Evolutionary conservation across 2,797 vertebrate species (phyloP).

Genomic region (Streptopelia turtur): DNA sequence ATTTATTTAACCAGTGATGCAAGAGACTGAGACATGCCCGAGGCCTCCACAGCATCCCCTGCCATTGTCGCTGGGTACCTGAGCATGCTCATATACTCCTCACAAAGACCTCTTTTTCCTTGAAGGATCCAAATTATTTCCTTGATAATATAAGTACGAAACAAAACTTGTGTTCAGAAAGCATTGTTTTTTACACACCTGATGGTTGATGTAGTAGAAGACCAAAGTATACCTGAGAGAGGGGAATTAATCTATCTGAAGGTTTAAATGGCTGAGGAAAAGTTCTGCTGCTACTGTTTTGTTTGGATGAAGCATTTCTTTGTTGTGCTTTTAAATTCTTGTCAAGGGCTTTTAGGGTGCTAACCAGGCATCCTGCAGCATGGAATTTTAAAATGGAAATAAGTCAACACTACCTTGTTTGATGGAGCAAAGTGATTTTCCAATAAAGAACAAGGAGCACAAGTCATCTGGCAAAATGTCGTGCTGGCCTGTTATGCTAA

Average conservation of each 20-base stretch:
- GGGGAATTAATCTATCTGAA: neutral
- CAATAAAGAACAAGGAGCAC: neutral
- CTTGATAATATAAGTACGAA: neutral
- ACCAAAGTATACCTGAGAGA: neutral
- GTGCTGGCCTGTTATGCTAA: neutral
- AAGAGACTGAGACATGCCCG: slow-evolving; percentile 5
- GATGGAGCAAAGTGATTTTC: neutral
- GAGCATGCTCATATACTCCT: neutral
- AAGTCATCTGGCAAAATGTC: neutral
- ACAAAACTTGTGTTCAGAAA: neutral
- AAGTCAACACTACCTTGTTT: neutral
- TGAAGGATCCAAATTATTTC: neutral
- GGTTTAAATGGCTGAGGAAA: neutral
- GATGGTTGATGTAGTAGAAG: neutral
- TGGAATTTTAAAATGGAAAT: neutral
- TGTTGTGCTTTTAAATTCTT: slow-evolving; percentile 5
- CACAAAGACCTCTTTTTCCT: neutral
- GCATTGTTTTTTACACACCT: neutral
- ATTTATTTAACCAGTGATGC: slow-evolving; percentile 3
- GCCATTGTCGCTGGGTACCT: neutral
- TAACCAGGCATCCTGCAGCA: neutral
- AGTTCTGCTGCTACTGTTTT: neutral
- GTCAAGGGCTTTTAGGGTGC: neutral
- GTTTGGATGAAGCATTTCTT: neutral
- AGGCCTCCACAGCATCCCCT: neutral